Base-by-base conservation (phyloP, 2,797 vertebrate species). In the Acanthurus tractus region DNA sequence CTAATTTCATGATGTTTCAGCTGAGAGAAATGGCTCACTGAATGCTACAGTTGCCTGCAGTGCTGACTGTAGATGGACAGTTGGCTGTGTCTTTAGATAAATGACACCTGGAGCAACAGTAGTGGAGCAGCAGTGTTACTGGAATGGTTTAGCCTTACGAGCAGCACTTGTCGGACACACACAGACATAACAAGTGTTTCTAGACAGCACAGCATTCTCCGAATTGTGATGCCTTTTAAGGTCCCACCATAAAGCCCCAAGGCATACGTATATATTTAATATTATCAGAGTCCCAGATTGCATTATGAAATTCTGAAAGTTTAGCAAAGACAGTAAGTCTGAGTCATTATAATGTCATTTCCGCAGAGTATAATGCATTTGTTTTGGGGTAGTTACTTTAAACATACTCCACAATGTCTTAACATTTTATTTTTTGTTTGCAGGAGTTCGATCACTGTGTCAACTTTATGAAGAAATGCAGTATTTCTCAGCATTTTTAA, bases 171-270 rank as follows among this genome's bases (percentile, higher is more conserved):
- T 8, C 2, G 55, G 70, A 85, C 73, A 82, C 80, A 87, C 59
- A 73, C 61, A 76, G 68, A 23, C 62, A 55, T 52, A 46, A 45
- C 86, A 82, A 87, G 89, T 88, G 87, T 88, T 83, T 87, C 78
- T 81, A 58, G 76, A 73, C 63, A 88, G 72, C 54, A 48, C 70
- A 0, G 40, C 82, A 90, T 90, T 92, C 85, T 62, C 64, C 0
- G 63, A 29, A 91, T 85, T 76, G 77, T 81, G 36, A 62, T 48
- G 53, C 52, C 64, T 78, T 72, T 87, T 83, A 81, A 23, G 63
- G 72, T 49, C 70, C 29, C 29, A 6, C 36, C 46, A 48, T 25
- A 15, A 45, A 49, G 3, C 14, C 2, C 22, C 4, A 8, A 18
- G 29, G n/a, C 62, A 40, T 48, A 3, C n/a, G 25, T 29, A 29